phyloP scores from a whole-genome alignment of 1,140 invertebrate species.

The Platorchestia sp. region DNA sequence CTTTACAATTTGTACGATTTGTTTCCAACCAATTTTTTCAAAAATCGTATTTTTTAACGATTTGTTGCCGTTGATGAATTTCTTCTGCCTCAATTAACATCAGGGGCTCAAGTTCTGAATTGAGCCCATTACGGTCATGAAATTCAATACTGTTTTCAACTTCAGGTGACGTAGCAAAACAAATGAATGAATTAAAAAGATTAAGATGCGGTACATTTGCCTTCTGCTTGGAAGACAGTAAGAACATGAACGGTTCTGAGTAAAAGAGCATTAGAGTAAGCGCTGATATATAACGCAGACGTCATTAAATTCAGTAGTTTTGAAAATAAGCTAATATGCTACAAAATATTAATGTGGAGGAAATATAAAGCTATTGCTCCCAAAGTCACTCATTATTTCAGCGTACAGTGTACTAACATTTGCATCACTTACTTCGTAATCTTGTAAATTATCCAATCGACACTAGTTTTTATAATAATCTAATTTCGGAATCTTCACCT shows the following conservation, averaged over 20 bases:
- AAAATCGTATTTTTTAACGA: no score
- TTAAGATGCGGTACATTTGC: background rate
- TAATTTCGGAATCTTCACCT: background rate
- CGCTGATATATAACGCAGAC: background rate
- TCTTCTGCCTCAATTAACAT: background rate
- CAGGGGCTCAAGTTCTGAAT: background rate
- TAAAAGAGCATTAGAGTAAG: background rate
- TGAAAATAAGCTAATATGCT: background rate
- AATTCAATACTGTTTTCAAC: no score
- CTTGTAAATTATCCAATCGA: background rate
- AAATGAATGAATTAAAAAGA: no score
- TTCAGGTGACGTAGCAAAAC: no score
- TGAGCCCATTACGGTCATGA: background rate
- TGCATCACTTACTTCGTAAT: background rate
- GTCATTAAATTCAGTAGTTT: background rate
- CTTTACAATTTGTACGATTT: no score
- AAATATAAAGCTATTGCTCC: background rate
- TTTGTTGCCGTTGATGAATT: background rate
- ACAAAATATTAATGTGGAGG: background rate
- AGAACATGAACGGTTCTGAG: background rate
- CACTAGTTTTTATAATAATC: background rate
- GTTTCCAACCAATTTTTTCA: no score
- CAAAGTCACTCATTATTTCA: background rate
- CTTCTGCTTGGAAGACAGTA: background rate
- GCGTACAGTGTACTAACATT: background rate